phyloP scores from a whole-genome alignment of 2,797 vertebrate genomes.

The Menidia menidia region DNA sequence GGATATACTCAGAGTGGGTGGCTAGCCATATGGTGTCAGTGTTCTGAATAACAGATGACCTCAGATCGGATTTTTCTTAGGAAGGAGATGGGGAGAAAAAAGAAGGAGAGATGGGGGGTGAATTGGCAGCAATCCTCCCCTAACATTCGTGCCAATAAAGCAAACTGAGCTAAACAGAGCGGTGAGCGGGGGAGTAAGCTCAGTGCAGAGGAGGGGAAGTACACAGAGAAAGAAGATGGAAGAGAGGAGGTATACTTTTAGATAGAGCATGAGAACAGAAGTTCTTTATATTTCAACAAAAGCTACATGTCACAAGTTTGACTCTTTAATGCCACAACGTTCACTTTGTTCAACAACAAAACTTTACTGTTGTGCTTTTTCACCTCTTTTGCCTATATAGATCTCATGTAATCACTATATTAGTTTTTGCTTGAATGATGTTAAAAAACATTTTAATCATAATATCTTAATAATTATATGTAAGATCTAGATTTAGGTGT shows the following conservation, averaged over 20 bases:
- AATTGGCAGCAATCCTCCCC: slow-evolving; percentile 68
- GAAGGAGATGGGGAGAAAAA: slow-evolving; percentile 48
- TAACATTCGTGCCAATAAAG: slow-evolving; percentile 71
- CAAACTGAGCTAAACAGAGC: slow-evolving; percentile 47
- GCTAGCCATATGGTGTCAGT: slow-evolving; percentile 77
- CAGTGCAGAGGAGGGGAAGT: slow-evolving; percentile 9
- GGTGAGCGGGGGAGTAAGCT: slow-evolving; percentile 10
- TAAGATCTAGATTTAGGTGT: neutral
- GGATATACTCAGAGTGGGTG: slow-evolving; percentile 69
- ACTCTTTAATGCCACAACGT: slow-evolving; percentile 22
- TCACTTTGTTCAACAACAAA: slow-evolving; percentile 15
- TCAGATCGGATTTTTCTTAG: slow-evolving; percentile 77
- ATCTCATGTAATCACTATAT: neutral
- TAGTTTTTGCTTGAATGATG: too few species aligned
- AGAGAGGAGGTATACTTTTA: slow-evolving; percentile 11
- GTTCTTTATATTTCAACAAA: neutral
- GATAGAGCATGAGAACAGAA: slow-evolving; percentile 9
- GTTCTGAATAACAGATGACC: slow-evolving; percentile 79
- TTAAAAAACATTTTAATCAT: neutral
- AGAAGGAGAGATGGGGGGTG: slow-evolving; percentile 48
- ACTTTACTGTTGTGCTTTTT: neutral
- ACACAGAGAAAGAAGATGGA: slow-evolving; percentile 9
- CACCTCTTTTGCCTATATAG: neutral
- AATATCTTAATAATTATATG: too few species aligned
- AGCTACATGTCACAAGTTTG: slow-evolving; percentile 9